These are phyloP conservation scores for Epsilonema sp. DNA, from an alignment of 2,888 invertebrate genomes.

Conservation along the genomic window DNA sequence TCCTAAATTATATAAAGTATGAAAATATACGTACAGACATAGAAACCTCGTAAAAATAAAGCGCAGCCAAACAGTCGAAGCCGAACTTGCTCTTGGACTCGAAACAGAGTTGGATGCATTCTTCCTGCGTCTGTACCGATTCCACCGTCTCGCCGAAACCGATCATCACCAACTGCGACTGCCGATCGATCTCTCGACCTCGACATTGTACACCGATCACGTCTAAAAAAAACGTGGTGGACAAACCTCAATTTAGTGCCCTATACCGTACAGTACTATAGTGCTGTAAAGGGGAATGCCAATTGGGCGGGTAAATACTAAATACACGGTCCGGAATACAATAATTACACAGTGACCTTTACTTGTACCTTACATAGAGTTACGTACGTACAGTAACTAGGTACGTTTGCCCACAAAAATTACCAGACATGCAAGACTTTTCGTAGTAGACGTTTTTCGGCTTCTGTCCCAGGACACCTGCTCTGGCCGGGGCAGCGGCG, in stretches of 20 bases:
- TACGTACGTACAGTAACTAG: neutral
- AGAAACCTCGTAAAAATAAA: slow-evolving; percentile 5
- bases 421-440: slow-evolving; percentile 3
- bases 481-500: slow-evolving; percentile 2
- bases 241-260: too few species aligned
- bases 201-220: neutral
- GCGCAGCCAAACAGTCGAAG: neutral
- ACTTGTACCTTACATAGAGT: too few species aligned
- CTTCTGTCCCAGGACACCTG: slow-evolving; percentile 3
- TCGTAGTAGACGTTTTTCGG: slow-evolving; percentile 5
- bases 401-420: neutral
- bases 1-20: too few species aligned
- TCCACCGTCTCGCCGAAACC: slow-evolving; percentile 4
- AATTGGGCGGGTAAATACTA: too few species aligned
- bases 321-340: too few species aligned
- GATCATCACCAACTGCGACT: slow-evolving; percentile 4
- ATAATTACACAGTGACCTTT: too few species aligned
- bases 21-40: neutral
- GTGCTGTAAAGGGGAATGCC: too few species aligned
- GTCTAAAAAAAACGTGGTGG: neutral
- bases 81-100: neutral
- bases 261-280: too few species aligned
- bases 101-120: slow-evolving; percentile 5
- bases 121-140: neutral
- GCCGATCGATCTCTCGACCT: slow-evolving; percentile 5